Percentiles rank a stretch among this genome's conserved stretches.
These are phyloP conservation scores for Atethmia centrago DNA, from an alignment of 2,888 invertebrate genomes.

Conservation along the genomic window DNA sequence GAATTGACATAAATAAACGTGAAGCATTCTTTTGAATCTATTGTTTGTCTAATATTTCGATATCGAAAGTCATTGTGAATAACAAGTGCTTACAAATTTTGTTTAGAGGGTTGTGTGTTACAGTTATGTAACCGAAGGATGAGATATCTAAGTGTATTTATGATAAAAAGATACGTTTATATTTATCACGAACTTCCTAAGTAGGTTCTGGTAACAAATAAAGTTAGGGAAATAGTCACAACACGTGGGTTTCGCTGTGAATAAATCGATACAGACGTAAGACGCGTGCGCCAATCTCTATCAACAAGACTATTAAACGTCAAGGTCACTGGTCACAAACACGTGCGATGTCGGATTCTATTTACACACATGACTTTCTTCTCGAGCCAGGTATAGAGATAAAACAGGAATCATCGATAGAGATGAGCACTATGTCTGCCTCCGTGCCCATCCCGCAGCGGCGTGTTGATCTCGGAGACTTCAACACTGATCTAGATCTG, in stretches of 20 bases:
- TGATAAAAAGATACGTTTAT: conserved; percentile 37
- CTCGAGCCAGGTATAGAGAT: conserved; percentile 91
- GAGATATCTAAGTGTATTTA: conserved; percentile 68
- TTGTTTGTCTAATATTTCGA: conserved; percentile 75
- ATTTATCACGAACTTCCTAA: conserved; percentile 17
- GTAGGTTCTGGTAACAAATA: conserved; percentile 75
- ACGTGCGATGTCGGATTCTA: conserved; percentile 92
- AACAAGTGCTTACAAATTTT: conserved; percentile 79
- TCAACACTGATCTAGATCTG: conserved; percentile 90
- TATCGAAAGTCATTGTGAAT: conserved; percentile 88
- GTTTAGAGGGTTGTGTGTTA: conserved; percentile 77
- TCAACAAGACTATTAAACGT: conserved; percentile 87
- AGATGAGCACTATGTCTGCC: conserved; percentile 88
- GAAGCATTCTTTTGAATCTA: conserved; percentile 54
- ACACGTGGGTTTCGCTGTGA: conserved; percentile 87
- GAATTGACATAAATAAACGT: conserved; percentile 41
- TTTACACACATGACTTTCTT: conserved; percentile 92
- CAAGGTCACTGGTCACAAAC: conserved; percentile 88
- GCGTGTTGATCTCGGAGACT: conserved; percentile 87
- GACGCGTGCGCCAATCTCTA: conserved; percentile 89
- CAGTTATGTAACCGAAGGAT: conserved; percentile 86
- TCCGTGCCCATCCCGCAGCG: conserved; percentile 92
- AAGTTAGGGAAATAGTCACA: conserved; percentile 70
- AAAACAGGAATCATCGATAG: conserved; percentile 91
- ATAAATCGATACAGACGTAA: conserved; percentile 87